Evolutionary conservation across 2,888 invertebrate species (phyloP).

Genomic region (Tolmerus cingulatus): DNA sequence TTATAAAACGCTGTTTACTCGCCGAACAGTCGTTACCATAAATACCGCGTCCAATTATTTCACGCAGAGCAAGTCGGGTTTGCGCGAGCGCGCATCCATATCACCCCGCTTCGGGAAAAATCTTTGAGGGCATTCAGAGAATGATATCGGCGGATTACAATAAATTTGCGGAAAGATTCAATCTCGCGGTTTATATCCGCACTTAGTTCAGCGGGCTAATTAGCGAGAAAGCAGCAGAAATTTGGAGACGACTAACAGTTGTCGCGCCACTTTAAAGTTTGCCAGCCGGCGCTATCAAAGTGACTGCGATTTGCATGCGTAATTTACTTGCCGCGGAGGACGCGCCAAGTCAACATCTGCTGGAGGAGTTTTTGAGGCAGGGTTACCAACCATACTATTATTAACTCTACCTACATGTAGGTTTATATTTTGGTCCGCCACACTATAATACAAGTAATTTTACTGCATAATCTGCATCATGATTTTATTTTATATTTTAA

Average conservation of each 20-base stretch:
- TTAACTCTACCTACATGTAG: background rate
- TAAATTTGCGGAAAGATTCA: background rate
- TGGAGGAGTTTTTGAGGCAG: background rate
- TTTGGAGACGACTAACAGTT: background rate
- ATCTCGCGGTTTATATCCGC: background rate
- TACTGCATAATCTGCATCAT: no score
- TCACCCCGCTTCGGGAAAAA: background rate
- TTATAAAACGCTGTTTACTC: background rate
- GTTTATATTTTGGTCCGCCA: no score
- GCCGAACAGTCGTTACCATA: background rate
- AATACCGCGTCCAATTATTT: background rate
- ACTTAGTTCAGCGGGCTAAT: background rate
- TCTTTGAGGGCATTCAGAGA: background rate
- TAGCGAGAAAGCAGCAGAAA: background rate
- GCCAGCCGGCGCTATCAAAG: background rate
- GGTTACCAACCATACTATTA: background rate
- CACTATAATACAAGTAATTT: no score
- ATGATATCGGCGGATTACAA: background rate
- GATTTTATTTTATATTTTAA: no score
- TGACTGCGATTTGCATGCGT: conserved; percentile 8
- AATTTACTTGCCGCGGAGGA: background rate
- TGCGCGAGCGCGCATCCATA: background rate
- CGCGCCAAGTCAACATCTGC: background rate
- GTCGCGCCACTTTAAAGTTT: background rate
- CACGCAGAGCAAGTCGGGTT: background rate